phyloP scores from a whole-genome alignment of 2,888 invertebrate species.

The Smittia aterrima region DNA sequence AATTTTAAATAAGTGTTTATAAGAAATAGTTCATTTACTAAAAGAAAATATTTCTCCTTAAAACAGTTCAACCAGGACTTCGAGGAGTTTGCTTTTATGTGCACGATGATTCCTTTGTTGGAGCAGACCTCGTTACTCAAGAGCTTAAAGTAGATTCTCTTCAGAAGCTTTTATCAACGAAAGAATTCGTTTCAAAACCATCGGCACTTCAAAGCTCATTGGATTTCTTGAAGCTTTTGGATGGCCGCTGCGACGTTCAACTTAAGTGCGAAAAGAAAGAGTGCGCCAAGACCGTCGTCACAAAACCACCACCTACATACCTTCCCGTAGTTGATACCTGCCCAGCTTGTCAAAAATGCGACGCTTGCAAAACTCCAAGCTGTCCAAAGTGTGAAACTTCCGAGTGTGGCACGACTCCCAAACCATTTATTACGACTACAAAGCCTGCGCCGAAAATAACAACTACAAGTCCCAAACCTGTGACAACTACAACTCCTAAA shows the following conservation, averaged over 20 bases:
- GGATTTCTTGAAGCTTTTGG: not conserved
- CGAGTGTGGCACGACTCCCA: too few relatives aligned
- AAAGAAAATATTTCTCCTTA: too few relatives aligned
- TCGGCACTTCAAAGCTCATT: not conserved
- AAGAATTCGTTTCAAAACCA: not conserved
- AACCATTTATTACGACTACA: too few relatives aligned
- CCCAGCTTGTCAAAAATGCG: slow-evolving; percentile 1
- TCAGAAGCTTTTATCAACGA: too few relatives aligned
- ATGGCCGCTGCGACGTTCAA: slow-evolving; percentile 22
- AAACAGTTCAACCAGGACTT: not conserved
- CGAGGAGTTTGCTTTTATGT: not conserved
- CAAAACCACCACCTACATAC: too few relatives aligned
- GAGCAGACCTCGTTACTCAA: not conserved
- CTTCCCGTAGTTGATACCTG: not conserved
- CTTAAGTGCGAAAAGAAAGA: slow-evolving; percentile 2
- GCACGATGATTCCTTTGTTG: not conserved
- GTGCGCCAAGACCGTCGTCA: not conserved
- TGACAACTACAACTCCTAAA: too few relatives aligned
- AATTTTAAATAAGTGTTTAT: too few relatives aligned
- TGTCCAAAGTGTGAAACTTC: too few relatives aligned
- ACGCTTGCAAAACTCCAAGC: too few relatives aligned
- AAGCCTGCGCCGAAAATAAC: too few relatives aligned
- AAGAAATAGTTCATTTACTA: too few relatives aligned
- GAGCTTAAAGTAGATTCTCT: not conserved
- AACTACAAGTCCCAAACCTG: too few relatives aligned